Percentiles rank a stretch among this genome's conserved stretches.
phyloP scores from a whole-genome alignment of 1,140 invertebrate genomes.

The Drosophila pseudoananassae region DNA sequence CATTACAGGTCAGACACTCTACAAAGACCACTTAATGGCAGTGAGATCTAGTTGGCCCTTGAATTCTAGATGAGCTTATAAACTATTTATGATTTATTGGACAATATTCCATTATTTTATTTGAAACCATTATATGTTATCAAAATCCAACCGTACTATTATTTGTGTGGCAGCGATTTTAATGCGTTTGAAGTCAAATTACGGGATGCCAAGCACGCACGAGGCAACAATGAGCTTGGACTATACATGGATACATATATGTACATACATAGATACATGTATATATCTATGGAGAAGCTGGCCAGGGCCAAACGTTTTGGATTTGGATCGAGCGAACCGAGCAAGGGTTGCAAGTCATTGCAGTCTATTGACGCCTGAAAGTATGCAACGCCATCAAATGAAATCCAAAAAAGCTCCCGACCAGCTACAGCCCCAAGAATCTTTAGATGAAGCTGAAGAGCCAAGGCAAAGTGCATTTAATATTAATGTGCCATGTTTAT shows the following conservation, averaged over 20 bases:
- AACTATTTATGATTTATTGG: too few species aligned
- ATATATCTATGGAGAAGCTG: slow-evolving; percentile 5
- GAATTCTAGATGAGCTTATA: too few species aligned
- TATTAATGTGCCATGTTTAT: slow-evolving; percentile 78
- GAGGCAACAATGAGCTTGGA: slow-evolving; percentile 41
- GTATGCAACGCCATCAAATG: slow-evolving; percentile 62
- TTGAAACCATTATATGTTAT: neutral
- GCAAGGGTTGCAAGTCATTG: slow-evolving; percentile 63
- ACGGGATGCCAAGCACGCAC: slow-evolving; percentile 76
- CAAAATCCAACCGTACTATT: slow-evolving; percentile 18
- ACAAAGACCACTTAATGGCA: neutral
- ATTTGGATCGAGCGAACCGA: slow-evolving; percentile 53
- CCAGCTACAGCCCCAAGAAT: slow-evolving; percentile 2
- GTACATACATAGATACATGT: neutral
- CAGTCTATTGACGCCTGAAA: slow-evolving; percentile 78
- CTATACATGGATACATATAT: neutral
- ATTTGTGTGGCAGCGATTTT: slow-evolving; percentile 56
- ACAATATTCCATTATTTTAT: too few species aligned
- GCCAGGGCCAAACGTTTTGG: slow-evolving; percentile 56
- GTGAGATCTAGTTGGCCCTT: too few species aligned
- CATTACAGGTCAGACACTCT: neutral
- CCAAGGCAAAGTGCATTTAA: slow-evolving; percentile 68
- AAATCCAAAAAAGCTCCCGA: slow-evolving; percentile 16
- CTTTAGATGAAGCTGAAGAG: slow-evolving; percentile 18
- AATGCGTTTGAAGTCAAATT: slow-evolving; percentile 81